Conservation (phyloP, 2,888 invertebrate genomes). For the Boloria selene region DNA sequence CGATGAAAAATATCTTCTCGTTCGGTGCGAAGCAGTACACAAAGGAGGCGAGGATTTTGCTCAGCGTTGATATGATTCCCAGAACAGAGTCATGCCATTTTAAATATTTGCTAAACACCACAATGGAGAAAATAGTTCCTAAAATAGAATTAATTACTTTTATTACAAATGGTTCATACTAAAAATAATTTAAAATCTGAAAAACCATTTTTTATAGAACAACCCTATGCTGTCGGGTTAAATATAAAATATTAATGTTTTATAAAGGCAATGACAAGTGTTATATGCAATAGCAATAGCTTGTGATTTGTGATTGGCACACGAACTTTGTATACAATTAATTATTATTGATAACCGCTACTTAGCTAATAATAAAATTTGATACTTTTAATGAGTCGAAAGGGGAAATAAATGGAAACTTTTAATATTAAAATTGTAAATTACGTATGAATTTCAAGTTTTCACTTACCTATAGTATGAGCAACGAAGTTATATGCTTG, state of each 20-base stretch:
- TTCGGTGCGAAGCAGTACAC: conserved; percentile 90
- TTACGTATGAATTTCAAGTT: neutral
- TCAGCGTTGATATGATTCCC: conserved; percentile 90
- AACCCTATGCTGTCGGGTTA: too few relatives aligned
- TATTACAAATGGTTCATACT: neutral
- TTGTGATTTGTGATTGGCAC: too few relatives aligned
- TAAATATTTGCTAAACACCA: conserved; percentile 68
- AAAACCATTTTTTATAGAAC: too few relatives aligned
- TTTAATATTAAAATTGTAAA: neutral
- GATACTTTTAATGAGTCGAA: too few relatives aligned
- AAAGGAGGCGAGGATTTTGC: conserved; percentile 90
- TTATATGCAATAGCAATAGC: too few relatives aligned
- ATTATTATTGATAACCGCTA: too few relatives aligned
- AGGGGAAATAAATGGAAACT: too few relatives aligned
- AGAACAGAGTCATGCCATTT: conserved; percentile 91
- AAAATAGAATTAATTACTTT: conserved; percentile 42
- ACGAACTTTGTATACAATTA: too few relatives aligned
- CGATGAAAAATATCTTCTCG: conserved; percentile 88
- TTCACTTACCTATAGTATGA: conserved; percentile 64
- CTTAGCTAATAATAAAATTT: too few relatives aligned
- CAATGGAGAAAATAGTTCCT: conserved; percentile 67
- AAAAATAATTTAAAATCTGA: too few relatives aligned
- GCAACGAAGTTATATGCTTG: conserved; percentile 70
- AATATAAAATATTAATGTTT: too few relatives aligned
- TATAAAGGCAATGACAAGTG: too few relatives aligned